Evolutionary conservation across 1,140 invertebrate species (phyloP).

Genomic region (Dinoponera quadriceps): DNA sequence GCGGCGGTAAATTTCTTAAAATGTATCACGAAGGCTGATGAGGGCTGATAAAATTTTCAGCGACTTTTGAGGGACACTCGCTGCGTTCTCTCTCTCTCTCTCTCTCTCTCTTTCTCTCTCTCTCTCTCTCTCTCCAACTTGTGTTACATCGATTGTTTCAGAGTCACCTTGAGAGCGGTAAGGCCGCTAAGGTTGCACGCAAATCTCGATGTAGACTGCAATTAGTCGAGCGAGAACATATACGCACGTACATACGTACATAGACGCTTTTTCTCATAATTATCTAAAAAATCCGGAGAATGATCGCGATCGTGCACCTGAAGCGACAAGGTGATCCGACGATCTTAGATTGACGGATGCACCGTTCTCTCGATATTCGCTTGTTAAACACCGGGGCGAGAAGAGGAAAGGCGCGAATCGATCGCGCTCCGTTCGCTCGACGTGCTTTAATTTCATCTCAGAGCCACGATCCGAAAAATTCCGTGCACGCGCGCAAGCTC

Average conservation of each 20-base stretch:
- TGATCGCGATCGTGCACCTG: not conserved
- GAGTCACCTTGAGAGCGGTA: conserved; percentile 10
- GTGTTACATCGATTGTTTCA: conserved; percentile 12
- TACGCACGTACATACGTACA: not conserved
- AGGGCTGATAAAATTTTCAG: conserved; percentile 9
- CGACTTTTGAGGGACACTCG: not conserved
- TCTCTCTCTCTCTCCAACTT: not conserved
- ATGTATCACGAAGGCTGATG: not conserved
- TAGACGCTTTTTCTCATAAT: not conserved
- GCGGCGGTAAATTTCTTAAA: conserved; percentile 1
- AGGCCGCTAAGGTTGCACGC: not conserved
- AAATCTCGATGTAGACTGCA: conserved; percentile 34
- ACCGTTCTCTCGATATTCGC: no score
- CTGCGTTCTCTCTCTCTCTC: conserved; percentile 3
- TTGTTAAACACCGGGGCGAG: no score
- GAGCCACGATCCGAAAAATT: no score
- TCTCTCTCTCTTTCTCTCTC: not conserved
- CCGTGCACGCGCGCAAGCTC: no score
- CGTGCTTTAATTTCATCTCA: no score
- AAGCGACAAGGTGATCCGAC: not conserved
- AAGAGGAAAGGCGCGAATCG: no score
- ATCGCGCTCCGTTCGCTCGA: no score
- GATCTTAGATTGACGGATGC: no score
- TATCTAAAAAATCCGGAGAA: not conserved
- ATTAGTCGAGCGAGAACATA: not conserved